A percentile compares a stretch with the other conserved stretches of the same genome.
These are phyloP conservation scores for Cremastinae sp. DNA, from an alignment of 2,888 invertebrate genomes.

Conservation along the genomic window DNA sequence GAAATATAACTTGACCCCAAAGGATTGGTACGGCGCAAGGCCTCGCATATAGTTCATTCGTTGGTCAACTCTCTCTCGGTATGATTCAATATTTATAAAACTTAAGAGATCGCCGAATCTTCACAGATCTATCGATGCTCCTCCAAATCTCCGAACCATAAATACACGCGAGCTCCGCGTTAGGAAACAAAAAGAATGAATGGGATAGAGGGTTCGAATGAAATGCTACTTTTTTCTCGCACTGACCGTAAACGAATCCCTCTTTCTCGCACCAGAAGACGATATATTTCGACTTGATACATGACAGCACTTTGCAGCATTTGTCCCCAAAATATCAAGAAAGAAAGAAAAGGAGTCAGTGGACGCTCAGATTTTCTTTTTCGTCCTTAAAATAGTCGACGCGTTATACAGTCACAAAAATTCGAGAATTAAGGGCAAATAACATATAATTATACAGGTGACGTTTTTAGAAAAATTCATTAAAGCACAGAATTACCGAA, in stretches of 20 bases:
- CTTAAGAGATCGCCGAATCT: constrained; percentile 24
- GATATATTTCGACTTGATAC: constrained; percentile 61
- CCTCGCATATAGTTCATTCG: constrained; percentile 40
- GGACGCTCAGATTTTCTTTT: too few species aligned
- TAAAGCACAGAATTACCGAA: too few species aligned
- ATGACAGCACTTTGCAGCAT: constrained; percentile 59
- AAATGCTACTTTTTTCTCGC: constrained; percentile 50
- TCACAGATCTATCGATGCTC: constrained; percentile 2
- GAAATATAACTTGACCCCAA: too few species aligned
- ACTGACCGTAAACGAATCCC: constrained; percentile 24
- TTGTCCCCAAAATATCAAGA: constrained; percentile 26
- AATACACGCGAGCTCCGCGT: constrained; percentile 46
- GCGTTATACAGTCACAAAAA: too few species aligned
- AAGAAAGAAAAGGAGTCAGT: background rate
- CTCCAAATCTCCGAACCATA: constrained; percentile 38
- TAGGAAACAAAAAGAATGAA: constrained; percentile 19
- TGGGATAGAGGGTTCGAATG: constrained; percentile 8
- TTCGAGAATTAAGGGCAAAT: too few species aligned
- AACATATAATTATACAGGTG: too few species aligned
- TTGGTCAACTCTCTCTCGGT: constrained; percentile 33
- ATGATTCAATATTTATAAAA: constrained; percentile 42
- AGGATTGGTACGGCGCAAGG: background rate
- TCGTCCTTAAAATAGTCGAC: too few species aligned
- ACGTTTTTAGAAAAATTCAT: too few species aligned
- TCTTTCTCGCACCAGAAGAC: constrained; percentile 33